These are phyloP conservation scores for Cherax quadricarinatus DNA, from an alignment of 1,140 invertebrate species.

Conservation along the genomic window DNA sequence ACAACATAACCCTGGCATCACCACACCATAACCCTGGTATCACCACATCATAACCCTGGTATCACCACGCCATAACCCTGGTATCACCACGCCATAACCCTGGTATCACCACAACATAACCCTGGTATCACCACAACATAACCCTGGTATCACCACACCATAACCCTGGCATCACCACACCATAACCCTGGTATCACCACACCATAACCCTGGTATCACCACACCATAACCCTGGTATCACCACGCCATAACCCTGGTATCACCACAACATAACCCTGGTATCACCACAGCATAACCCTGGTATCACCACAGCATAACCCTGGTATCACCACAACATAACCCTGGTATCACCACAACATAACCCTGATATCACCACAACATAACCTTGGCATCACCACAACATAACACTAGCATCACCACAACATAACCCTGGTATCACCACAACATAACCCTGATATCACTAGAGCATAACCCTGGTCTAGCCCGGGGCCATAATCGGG, in stretches of 20 bases:
- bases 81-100: neutral
- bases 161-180: no score
- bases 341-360: neutral
- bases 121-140: neutral
- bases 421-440: neutral
- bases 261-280: neutral
- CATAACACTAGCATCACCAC: neutral
- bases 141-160: neutral
- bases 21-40: no score
- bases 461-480: slow-evolving; percentile 46
- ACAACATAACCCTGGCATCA: no score
- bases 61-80: no score
- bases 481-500: slow-evolving; percentile 51
- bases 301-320: neutral
- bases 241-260: neutral
- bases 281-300: neutral
- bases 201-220: neutral
- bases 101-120: neutral
- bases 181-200: neutral
- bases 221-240: neutral
- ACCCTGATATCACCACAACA: neutral
- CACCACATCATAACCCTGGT: no score
- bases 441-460: slow-evolving; percentile 15
- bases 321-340: neutral
- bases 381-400: neutral